Base-by-base conservation (phyloP, 2,113 vertebrate species). In the Oreamnos americanus region DNA sequence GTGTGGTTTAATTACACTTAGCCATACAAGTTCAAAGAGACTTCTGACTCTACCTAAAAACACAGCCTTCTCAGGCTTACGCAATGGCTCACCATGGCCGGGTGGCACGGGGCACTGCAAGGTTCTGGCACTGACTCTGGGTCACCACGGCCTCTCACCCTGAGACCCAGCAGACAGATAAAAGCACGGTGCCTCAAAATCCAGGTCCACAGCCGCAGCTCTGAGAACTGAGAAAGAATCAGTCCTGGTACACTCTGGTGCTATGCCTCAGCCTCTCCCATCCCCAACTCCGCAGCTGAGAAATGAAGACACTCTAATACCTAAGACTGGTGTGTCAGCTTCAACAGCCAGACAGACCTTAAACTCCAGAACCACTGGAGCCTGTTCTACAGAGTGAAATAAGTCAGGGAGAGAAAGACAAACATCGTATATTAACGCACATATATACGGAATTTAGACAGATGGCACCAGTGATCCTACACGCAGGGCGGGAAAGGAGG, bases 1-100 rank as follows among this genome's bases (percentile, higher is more conserved):
- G 25, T 51, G 15, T 92, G 25, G 71, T 93, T 94, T 95, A 96
- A 84, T 94, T 55, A 92, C 13, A 92, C 14, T 92, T 62, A 81
- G 62, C 51, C 53, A 92, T 30, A 43, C n/a, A 91, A 90, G 23
- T 79, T 84, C 86, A 87, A 71, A 51, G 0, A 87, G 33, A 36
- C 25, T 25, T 47, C n/a, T 79, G 13, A 71, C 6, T 90, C 39
- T 92, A 87, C 11, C 2, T 14, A 57, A 85, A 87, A 87, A 45
- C 25, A 55, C 39, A 84, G 19, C 16, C 58, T 62, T 64, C 49
- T 51, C 49, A 47, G 6, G 26, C 39, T 8, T 5, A 12, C 33
- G 26, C 67, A 57, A 33, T 8, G 51, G 83, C 25, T 76, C 74
- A 45, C 39, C 39, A 43, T 1, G 12, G 67, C 21, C 12, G 1